Percentiles rank a stretch among this genome's conserved stretches.
Evolutionary conservation across 2,888 invertebrate species (phyloP).

Genomic region (Lepidochrysops patricia): DNA sequence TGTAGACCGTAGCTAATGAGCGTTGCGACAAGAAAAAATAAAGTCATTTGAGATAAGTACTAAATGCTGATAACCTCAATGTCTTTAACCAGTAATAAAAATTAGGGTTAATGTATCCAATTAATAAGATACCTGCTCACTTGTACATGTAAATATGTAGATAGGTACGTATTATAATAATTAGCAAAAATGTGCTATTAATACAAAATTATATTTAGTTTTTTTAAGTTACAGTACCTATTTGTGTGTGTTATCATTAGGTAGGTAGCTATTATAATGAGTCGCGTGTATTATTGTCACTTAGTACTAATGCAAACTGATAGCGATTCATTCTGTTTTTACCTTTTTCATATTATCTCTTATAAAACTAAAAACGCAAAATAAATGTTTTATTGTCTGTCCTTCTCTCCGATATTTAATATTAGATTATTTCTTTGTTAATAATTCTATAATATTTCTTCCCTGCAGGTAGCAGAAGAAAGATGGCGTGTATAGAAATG

Average conservation of each 20-base stretch:
- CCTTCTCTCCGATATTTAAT: too few relatives aligned
- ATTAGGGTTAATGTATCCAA: background rate
- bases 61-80: background rate
- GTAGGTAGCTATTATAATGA: too few relatives aligned
- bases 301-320: background rate
- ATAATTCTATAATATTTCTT: constrained; percentile 17
- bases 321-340: background rate
- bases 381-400: too few relatives aligned
- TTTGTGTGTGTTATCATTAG: background rate
- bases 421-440: background rate
- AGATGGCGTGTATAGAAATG: constrained; percentile 59
- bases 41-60: background rate
- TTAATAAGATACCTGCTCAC: background rate
- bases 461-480: constrained; percentile 49
- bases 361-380: too few relatives aligned
- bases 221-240: too few relatives aligned
- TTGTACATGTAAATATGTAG: background rate
- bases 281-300: background rate
- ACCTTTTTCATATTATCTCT: too few relatives aligned
- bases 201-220: too few relatives aligned
- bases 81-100: background rate
- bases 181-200: background rate
- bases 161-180: background rate
- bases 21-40: background rate
- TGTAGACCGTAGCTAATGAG: background rate